Base-by-base conservation (phyloP, 2,797 vertebrate genomes). In the Strix occidentalis region DNA sequence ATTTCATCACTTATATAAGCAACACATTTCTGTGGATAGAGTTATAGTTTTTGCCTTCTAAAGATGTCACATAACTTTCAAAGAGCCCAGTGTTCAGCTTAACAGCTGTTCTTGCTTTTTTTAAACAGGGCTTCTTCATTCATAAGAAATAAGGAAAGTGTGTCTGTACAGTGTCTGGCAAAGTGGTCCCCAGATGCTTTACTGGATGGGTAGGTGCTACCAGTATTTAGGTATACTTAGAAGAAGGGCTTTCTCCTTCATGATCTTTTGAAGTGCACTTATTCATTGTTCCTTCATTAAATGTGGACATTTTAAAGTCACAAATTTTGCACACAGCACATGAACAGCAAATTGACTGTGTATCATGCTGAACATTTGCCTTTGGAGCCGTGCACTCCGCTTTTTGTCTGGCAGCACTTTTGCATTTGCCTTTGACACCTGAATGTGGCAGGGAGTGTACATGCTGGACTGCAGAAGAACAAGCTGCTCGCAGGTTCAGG, bases 21-120 rank as follows among this genome's bases (percentile, higher is more conserved):
- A 70, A 56, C 6, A 39, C 74, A 60, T 89, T 95, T 95, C 79
- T 94, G 58, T 79, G 80, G 92, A 87, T 82, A 90, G 64, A 93
- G 87, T 63, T 85, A 66, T 48, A 76, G 29, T 9, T 89, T 90
- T 87, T 45, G 66, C 69, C 56, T 94, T 91, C 77, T 90, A 84
- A 93, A 95, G 89, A 91, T 91, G 89, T 90, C 91, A 24, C 76
- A 63, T 84, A 95, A 57, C 85, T 96, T 90, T 93, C 83, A 92
- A 96, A 87, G 91, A 35, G 6, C 20, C 60, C 48, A 90, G 45
- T 95, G 93, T 96, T 95, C 90, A 90, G 41, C 19, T 86, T 79
- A 94, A 86, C 95, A 96, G 89, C 95, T 96, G 93, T 33, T 94
- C 66, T 79, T 89, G 56, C 77, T 87, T 95, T 95, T 93, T 96